Base-by-base conservation (phyloP, 2,113 vertebrate species). In the Gymnorhina tibicen region DNA sequence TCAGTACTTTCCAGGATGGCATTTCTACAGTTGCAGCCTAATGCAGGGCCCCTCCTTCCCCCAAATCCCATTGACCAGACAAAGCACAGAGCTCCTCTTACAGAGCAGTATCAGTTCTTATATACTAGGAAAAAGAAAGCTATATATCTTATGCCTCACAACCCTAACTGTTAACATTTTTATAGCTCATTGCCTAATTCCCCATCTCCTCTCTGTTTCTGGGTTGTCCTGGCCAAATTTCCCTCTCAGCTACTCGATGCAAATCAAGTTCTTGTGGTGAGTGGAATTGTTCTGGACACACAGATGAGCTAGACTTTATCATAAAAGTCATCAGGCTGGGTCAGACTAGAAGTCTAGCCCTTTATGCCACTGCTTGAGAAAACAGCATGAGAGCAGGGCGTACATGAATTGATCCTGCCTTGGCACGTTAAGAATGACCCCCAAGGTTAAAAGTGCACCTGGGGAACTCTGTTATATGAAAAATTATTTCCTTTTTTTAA, bases 301-400 rank as follows among this genome's bases (percentile, higher is more conserved):
- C 4, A 84, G 20, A 50, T 30, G 37, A 90, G n/a, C 24, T 44
- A 64, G 35, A 75, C 42, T 70, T 73, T n/a, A 39, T 77, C 55
- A 63, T 11, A 46, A 9, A 80, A 94, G 37, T 22, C 9, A 35
- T 35, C 63, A 86, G 46, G n/a, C 33, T 88, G 24, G 42, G 28
- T 76, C 28, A 78, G 44, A 75, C 21, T 52, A 16, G 19, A 60
- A 85, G 41, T 64, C 49, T 30, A 79, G 27, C 24, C 46, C 50
- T 62, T 72, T 73, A 63, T 28, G 18, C 12, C 56, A 50, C 8
- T 69, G 5, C n/a, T 79, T 72, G 87, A 88, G 41, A n/a, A 63
- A 85, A 60, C 0, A 0, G 17, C 7, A 3, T 16, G 17, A 85
- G 17, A 90, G n/a, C 13, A 64, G 46, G 5, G 13, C 0, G 0